Evolutionary conservation across 2,888 invertebrate genomes (phyloP).

Genomic region (Sinohyriopsis cumingii): DNA sequence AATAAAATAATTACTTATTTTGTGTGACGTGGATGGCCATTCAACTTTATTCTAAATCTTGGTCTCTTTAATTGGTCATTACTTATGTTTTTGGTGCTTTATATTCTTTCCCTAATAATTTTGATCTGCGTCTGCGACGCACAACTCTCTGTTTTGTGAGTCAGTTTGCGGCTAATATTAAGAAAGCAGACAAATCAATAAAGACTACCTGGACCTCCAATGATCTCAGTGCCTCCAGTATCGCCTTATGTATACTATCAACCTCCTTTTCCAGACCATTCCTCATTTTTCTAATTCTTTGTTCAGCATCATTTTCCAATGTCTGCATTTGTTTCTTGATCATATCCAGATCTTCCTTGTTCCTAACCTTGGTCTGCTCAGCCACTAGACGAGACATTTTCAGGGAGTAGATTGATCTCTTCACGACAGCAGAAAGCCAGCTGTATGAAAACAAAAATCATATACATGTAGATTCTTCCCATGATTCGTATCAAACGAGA

Average conservation of each 20-base stretch:
- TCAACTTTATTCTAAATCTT: too few species aligned
- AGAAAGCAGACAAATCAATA: too few species aligned
- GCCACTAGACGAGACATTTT: slow-evolving; percentile 40
- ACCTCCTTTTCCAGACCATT: slow-evolving; percentile 24
- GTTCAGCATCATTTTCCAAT: slow-evolving; percentile 37
- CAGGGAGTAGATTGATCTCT: slow-evolving; percentile 41
- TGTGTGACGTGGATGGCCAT: too few species aligned
- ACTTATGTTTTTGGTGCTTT: too few species aligned
- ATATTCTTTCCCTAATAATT: too few species aligned
- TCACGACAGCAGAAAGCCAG: slow-evolving; percentile 39
- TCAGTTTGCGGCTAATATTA: too few species aligned
- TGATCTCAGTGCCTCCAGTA: slow-evolving; percentile 4
- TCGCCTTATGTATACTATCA: slow-evolving; percentile 1
- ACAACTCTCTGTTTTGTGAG: too few species aligned
- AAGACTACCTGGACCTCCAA: slow-evolving; percentile 3
- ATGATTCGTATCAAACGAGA: too few species aligned
- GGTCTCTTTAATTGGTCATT: too few species aligned
- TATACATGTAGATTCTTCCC: too few species aligned
- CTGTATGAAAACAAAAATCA: slow-evolving; percentile 16
- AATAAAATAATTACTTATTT: too few species aligned
- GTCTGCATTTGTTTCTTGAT: slow-evolving; percentile 35
- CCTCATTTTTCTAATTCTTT: slow-evolving; percentile 33
- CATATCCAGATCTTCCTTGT: slow-evolving; percentile 22
- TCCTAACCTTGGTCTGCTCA: slow-evolving; percentile 30
- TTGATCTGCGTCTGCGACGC: too few species aligned